A percentile compares a stretch with the other conserved stretches of the same genome.
These are phyloP conservation scores for Holocentrus rufus DNA, from an alignment of 2,797 vertebrate species.

Conservation along the genomic window DNA sequence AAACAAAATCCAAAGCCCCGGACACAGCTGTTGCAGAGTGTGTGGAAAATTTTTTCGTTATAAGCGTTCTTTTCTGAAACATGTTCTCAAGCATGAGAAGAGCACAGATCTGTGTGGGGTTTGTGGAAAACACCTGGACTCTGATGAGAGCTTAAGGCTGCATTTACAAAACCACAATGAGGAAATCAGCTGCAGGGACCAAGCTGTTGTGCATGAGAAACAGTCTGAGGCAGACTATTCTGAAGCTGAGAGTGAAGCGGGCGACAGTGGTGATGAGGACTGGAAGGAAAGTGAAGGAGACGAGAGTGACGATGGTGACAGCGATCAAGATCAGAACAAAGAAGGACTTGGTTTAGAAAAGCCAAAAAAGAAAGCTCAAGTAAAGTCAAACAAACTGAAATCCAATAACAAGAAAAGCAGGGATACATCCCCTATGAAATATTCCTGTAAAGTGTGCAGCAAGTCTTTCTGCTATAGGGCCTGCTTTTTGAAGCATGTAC, in stretches of 20 bases:
- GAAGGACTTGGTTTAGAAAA: not conserved
- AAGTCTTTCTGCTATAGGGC: slow-evolving; percentile 51
- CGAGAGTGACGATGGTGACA: not conserved
- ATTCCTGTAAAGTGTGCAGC: slow-evolving; percentile 47
- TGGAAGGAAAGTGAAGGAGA: slow-evolving; percentile 22
- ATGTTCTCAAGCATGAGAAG: slow-evolving; percentile 32
- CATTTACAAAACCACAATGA: slow-evolving; percentile 42
- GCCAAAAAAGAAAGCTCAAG: not conserved
- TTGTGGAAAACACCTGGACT: slow-evolving; percentile 46
- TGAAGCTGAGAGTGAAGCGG: not conserved
- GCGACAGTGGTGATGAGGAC: slow-evolving; percentile 7
- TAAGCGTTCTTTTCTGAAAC: slow-evolving; percentile 58
- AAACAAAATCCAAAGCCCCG: not conserved
- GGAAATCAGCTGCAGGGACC: slow-evolving; percentile 30
- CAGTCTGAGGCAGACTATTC: not conserved
- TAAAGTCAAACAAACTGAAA: not conserved
- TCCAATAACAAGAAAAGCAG: not conserved
- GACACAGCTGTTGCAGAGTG: slow-evolving; percentile 43
- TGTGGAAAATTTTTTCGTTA: slow-evolving; percentile 47
- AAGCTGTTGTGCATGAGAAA: not conserved
- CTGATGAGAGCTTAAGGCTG: slow-evolving; percentile 4
- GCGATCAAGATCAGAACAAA: not conserved
- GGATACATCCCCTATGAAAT: slow-evolving; percentile 22
- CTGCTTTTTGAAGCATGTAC: slow-evolving; percentile 50
- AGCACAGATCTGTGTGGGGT: slow-evolving; percentile 39